Conservation (phyloP, 2,113 vertebrate species). For the Ceuthmochares aereus region DNA sequence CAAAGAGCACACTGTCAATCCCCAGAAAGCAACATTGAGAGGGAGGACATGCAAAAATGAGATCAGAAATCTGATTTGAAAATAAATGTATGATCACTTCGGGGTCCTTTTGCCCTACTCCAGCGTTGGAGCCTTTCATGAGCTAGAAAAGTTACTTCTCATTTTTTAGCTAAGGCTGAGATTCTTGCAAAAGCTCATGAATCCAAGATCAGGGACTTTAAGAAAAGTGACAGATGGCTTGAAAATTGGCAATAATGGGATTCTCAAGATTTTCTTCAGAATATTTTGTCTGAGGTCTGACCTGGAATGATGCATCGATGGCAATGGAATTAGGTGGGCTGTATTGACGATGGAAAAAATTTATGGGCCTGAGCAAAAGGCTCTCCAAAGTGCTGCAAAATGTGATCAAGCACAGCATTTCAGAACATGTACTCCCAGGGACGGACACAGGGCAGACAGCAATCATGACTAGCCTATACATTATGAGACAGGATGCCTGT, state of each 20-base stretch:
- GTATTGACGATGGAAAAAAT: background rate
- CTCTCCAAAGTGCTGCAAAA: background rate
- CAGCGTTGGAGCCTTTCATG: background rate
- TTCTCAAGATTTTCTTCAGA: slow-evolving; percentile 11
- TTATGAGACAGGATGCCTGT: background rate
- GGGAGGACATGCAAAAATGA: background rate
- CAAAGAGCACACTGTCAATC: fast-evolving
- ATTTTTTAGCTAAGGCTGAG: background rate
- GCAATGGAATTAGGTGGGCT: background rate
- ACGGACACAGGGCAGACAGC: background rate
- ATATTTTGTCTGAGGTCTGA: background rate
- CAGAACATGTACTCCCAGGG: background rate
- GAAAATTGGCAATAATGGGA: slow-evolving; percentile 27
- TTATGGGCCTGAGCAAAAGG: background rate
- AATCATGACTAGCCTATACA: background rate
- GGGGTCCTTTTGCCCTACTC: background rate
- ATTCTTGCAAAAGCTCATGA: background rate
- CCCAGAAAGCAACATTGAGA: background rate
- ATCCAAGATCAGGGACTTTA: background rate
- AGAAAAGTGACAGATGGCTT: slow-evolving; percentile 31
- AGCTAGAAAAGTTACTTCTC: background rate
- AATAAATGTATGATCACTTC: background rate
- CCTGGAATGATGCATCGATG: background rate
- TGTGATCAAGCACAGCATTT: background rate
- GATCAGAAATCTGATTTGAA: background rate